phyloP scores from a whole-genome alignment of 2,888 invertebrate genomes.

The Craniophora ligustri region DNA sequence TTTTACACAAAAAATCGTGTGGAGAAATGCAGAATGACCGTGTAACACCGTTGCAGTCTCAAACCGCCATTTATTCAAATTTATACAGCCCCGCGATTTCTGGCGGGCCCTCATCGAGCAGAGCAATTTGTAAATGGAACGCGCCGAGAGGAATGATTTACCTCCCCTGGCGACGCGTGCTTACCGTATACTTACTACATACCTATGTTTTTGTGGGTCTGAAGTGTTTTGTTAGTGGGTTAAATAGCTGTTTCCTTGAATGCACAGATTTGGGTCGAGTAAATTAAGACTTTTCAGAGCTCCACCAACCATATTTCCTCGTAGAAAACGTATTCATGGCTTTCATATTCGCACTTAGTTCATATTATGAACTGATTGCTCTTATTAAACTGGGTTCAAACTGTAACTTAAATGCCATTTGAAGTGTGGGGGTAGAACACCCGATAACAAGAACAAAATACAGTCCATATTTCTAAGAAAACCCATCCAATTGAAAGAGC shows the following conservation, averaged over 20 bases:
- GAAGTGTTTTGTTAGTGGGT: constrained; percentile 36
- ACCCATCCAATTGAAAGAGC: not conserved
- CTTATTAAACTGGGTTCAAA: not conserved
- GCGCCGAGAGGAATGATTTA: constrained; percentile 68
- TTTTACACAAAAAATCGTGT: constrained; percentile 33
- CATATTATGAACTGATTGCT: not conserved
- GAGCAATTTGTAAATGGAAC: constrained; percentile 84
- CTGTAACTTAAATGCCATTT: not conserved
- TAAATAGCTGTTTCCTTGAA: constrained; percentile 32
- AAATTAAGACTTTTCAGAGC: not conserved
- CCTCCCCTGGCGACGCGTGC: constrained; percentile 59
- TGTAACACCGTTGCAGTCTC: constrained; percentile 61
- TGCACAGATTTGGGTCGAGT: not conserved
- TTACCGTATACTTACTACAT: constrained; percentile 35
- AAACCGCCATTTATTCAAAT: constrained; percentile 78
- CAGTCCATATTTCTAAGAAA: constrained; percentile 5
- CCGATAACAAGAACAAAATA: no score
- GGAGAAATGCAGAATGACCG: constrained; percentile 63
- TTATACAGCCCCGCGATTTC: constrained; percentile 77
- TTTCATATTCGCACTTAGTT: not conserved
- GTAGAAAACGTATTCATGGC: not conserved
- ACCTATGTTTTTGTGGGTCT: constrained; percentile 35
- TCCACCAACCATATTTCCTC: no score
- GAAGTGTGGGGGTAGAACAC: not conserved
- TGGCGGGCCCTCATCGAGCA: constrained; percentile 71